Base-by-base conservation (phyloP, 2,797 vertebrate species). In the Hypotaenidia okinawae region DNA sequence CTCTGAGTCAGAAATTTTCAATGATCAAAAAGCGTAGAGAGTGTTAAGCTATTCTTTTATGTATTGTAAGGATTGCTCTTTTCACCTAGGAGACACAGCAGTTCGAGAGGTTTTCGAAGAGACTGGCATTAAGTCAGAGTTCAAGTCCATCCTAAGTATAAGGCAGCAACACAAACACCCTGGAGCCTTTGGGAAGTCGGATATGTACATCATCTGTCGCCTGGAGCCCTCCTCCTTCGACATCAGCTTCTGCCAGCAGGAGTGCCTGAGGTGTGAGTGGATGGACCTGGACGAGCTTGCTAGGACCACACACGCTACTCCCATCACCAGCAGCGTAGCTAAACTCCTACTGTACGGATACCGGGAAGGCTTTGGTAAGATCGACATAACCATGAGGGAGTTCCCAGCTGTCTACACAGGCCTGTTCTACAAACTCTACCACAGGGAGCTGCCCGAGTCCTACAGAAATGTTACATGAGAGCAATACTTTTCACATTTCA, bases 101-200 rank as follows among this genome's bases (percentile, higher is more conserved):
- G 97, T 99, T 49, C 98, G 99, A 8, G 99, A 99, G 95, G 99
- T 99, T 61, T 98, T 98, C 3, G 99, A 99, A 97, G 99, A 99
- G 96, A 99, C 99, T 7, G 99, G 99, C 32, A 97, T 99, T 33
- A 98, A 94, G 83, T 98, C 99, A 2, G 98, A 99, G 95, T 99
- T 99, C 98, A 97, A 96, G 86, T 99, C 99, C 79, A 98, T 99
- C 95, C 97, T 99, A 87, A 99, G 99, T 93, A 88, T 99, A 72
- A 98, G 99, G 47, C 99, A 99, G 98, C 99, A 99, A 95, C 99
- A 99, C 94, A 23, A 97, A 62, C 98, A 98, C 69, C 99, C 99
- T 0, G 98, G 98, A 28, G 99, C 99, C 66, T 99, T 99, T 4
- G 99, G 98, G 43, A 98, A 99, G 97, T 99, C 99, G 0, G 99